A percentile compares a stretch with the other conserved stretches of the same genome.
phyloP scores from a whole-genome alignment of 1,140 invertebrate species.

The Pemphigus obesinymphae region DNA sequence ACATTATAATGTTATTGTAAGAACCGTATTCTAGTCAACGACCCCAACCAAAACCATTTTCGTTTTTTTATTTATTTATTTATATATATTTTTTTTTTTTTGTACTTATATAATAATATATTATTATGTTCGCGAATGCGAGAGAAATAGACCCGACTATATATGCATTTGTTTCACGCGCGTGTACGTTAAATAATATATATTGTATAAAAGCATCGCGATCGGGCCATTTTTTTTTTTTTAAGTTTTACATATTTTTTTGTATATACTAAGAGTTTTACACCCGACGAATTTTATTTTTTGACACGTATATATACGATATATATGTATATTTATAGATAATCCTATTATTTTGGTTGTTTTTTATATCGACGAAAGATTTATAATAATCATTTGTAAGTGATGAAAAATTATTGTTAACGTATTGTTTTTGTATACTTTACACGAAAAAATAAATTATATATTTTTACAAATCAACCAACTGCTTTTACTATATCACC shows the following conservation, averaged over 20 bases:
- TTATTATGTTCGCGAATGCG: neutral
- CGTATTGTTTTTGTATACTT: neutral
- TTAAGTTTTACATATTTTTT: neutral
- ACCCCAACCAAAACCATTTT: conserved; percentile 5
- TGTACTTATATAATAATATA: neutral
- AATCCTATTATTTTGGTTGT: neutral
- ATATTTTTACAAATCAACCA: neutral
- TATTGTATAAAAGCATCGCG: neutral
- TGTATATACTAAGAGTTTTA: neutral
- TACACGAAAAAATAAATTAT: neutral
- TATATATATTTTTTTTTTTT: neutral
- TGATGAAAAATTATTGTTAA: neutral
- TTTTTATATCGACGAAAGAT: neutral
- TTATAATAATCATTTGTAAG: too few species aligned
- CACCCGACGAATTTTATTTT: neutral
- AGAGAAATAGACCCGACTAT: neutral
- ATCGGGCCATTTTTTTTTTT: neutral
- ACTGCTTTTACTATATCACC: too few species aligned
- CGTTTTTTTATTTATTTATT: too few species aligned
- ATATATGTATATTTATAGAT: too few species aligned
- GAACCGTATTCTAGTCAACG: conserved; percentile 24
- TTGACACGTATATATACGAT: neutral
- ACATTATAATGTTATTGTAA: neutral
- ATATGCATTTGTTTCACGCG: neutral
- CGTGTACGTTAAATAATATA: neutral